Base-by-base conservation (phyloP, 2,888 invertebrate genomes). In the Archips xylosteana region DNA sequence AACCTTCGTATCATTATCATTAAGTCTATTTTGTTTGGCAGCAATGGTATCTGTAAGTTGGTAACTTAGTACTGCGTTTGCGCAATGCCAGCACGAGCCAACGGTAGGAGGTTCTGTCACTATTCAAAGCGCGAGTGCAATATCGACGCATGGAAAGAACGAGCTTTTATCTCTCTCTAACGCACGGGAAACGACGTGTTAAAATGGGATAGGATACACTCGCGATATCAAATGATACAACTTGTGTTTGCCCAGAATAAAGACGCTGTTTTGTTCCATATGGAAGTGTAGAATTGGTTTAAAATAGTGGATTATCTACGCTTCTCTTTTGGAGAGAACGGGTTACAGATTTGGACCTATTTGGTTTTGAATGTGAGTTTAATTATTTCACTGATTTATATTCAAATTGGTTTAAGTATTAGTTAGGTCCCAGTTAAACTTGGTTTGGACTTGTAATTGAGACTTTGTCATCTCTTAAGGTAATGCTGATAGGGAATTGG, bases 21-120 rank as follows among this genome's bases (percentile, higher is more conserved):
- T 85, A 79, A 78, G 80, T 77, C 77, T 75, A 79, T 75, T 83
- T 85, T 85, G 49, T 34, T 62, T 70, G 76, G 79, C 72, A 36
- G 2, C 13, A 51, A 73, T 70, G 72, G 73, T 15, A 62, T 76
- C 65, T 70, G 63, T 76, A 79, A 76, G 36, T 78, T 85, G 83
- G 86, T 82, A 49, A 77, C 75, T 77, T 77, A 59, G 75, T 78
- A 80, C 79, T 87, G 81, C 78, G 79, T 79, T 92, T 91, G 87
- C 88, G 88, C 89, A 89, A 90, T 83, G 79, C 82, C 82, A 86
- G 84, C 85, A 87, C 85, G 86, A 85, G 87, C 82, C 83, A 77
- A 77, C 80, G 78, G 79, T 78, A 82, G 82, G 83, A 83, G 82
- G 8, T 54, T 54, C 54, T 23, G 54, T 3, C n/a, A 2, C 23